Conservation (phyloP, 2,888 invertebrate species). For the Lasioglossum figueresi region DNA sequence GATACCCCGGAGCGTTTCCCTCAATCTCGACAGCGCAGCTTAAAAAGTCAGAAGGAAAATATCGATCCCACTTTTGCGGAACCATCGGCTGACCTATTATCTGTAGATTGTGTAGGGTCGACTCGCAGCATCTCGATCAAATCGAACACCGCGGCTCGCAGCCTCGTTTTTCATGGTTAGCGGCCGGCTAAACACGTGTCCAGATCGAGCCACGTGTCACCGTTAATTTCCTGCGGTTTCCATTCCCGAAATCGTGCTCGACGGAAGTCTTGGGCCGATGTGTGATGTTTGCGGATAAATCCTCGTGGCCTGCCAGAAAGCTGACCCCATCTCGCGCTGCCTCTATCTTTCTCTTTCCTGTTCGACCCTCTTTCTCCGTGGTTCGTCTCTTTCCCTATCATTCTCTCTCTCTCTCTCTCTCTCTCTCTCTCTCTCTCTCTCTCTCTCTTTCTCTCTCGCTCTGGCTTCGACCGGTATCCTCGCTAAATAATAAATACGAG, state of each 20-base stretch:
- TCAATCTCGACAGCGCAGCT: not conserved
- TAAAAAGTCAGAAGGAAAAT: not conserved
- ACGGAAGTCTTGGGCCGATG: slow-evolving; percentile 68
- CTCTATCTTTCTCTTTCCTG: slow-evolving; percentile 31
- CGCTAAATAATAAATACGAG: slow-evolving; percentile 84
- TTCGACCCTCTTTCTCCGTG: not conserved
- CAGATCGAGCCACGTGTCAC: slow-evolving; percentile 39
- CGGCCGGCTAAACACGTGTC: slow-evolving; percentile 55
- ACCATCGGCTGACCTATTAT: not conserved
- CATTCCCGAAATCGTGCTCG: slow-evolving; percentile 60
- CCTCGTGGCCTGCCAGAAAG: slow-evolving; percentile 68
- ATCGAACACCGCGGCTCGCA: slow-evolving; percentile 14
- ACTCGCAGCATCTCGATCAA: not conserved
- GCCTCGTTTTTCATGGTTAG: slow-evolving; percentile 51
- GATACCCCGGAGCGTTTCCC: not conserved
- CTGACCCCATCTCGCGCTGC: slow-evolving; percentile 56
- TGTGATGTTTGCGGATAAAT: slow-evolving; percentile 80
- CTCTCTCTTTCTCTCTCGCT: slow-evolving; percentile 30
- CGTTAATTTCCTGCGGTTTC: slow-evolving; percentile 67
- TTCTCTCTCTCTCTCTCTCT: too few relatives aligned
- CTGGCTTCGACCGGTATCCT: slow-evolving; percentile 70
- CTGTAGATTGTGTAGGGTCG: not conserved
- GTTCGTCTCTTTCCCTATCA: slow-evolving; percentile 37
- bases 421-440: too few relatives aligned
- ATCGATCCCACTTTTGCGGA: not conserved